Evolutionary conservation across 2,888 invertebrate genomes (phyloP).

Genomic region (Kuschelorhynchus macadamiae): DNA sequence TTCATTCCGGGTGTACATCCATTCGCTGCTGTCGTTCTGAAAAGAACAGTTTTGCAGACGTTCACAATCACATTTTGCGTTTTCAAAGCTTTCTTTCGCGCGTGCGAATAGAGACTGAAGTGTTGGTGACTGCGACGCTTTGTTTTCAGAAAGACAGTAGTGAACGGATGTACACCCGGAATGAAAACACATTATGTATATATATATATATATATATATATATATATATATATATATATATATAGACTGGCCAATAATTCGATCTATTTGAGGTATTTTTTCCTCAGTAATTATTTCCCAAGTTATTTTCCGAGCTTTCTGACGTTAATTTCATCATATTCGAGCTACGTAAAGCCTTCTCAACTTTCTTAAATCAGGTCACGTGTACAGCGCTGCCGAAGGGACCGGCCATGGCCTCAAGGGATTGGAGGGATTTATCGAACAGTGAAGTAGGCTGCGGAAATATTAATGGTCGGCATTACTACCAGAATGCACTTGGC

Average conservation of each 20-base stretch:
- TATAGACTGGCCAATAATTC: not conserved
- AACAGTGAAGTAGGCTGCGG: slow-evolving; percentile 36
- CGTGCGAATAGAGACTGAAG: too few relatives aligned
- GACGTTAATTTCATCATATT: slow-evolving; percentile 50
- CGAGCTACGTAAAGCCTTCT: slow-evolving; percentile 39
- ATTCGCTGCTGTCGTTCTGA: too few relatives aligned
- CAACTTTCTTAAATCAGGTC: slow-evolving; percentile 45
- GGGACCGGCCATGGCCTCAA: slow-evolving; percentile 32
- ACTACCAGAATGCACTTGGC: slow-evolving; percentile 24
- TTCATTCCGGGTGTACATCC: too few relatives aligned
- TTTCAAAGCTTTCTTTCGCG: too few relatives aligned
- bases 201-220: too few relatives aligned
- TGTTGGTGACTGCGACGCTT: too few relatives aligned
- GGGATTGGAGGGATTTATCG: slow-evolving; percentile 28
- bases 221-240: too few relatives aligned
- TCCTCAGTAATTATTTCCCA: slow-evolving; percentile 39
- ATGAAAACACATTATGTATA: too few relatives aligned
- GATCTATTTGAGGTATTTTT: slow-evolving; percentile 24
- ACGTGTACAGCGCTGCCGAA: slow-evolving; percentile 38
- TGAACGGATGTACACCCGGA: too few relatives aligned
- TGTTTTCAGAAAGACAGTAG: too few relatives aligned
- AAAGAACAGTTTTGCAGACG: too few relatives aligned
- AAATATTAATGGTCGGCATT: slow-evolving; percentile 34
- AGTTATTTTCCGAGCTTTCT: slow-evolving; percentile 43
- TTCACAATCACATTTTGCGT: too few relatives aligned